Base-by-base conservation (phyloP, 2,888 invertebrate species). In the Drosophila longiperda region DNA sequence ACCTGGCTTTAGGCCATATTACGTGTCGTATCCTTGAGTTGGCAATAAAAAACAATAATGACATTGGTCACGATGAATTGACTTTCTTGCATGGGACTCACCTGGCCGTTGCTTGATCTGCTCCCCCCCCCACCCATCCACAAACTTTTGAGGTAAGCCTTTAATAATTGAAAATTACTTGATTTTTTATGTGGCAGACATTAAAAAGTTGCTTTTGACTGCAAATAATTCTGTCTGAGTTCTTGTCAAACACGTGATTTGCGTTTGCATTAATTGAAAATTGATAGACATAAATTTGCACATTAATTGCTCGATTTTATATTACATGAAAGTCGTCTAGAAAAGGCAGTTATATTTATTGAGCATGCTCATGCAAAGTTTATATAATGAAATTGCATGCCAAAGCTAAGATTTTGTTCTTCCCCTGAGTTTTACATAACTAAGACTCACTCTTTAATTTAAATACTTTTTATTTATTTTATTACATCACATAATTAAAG, bases 21-120 rank as follows among this genome's bases (percentile, higher is more conserved):
- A 81, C 64, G 71, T 71, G 68, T 23, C 52, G 53, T 73, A 90
- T 84, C 83, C 83, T 84, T 87, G 90, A 73, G 75, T 62, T 64
- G 79, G 55, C 63, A 55, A 38, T 33, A 20, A 20, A 52, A 52
- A 71, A 70, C 66, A 72, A 81, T 68, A 66, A 69, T 82, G 63
- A 58, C 60, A 61, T 63, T 62, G 66, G 66, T 66, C 82, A 81
- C 82, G 60, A 84, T 89, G 73, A 78, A 54, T 70, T 57, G 73
- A 66, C 65, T 60, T 66, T 60, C 64, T 50, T 65, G 68, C 23
- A 40, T 20, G 52, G 38, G 17, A 62, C 52, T 42, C 45, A 61
- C 52, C 60, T n/a, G 53, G 26, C 40, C 34, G 58, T 32, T 61
- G 60, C 54, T 66, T 64, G 78, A 11, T 29, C 69, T 48, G 42